These are phyloP conservation scores for Chloropsis cyanopogon DNA, from an alignment of 2,113 vertebrate species.

Conservation along the genomic window DNA sequence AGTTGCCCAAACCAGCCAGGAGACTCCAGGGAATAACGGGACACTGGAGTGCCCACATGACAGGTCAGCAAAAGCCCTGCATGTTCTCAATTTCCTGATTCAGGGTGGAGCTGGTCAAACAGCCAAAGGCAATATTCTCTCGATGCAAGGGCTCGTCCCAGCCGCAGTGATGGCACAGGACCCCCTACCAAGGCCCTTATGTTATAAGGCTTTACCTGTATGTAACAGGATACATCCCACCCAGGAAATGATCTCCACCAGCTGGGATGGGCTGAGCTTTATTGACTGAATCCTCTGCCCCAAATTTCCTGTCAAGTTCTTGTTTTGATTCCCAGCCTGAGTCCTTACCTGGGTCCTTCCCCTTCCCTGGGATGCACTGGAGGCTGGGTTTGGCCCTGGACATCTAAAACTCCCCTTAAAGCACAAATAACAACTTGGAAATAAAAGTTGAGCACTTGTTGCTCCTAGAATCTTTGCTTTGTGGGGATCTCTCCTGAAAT, in stretches of 20 bases:
- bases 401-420: not conserved
- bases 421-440: not conserved
- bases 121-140: too few species aligned
- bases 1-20: not conserved
- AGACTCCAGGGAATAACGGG: not conserved
- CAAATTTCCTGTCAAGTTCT: not conserved
- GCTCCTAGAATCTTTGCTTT: not conserved
- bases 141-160: not conserved
- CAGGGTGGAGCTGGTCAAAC: too few species aligned
- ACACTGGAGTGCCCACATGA: too few species aligned
- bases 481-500: not conserved
- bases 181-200: not conserved
- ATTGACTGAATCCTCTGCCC: not conserved
- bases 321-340: not conserved
- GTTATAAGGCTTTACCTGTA: not conserved
- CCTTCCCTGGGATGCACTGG: not conserved
- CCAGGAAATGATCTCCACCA: not conserved
- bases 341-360: not conserved
- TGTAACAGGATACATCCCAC: not conserved
- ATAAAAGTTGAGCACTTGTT: not conserved
- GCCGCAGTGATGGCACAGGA: not conserved
- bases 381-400: not conserved
- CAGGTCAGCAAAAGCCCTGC: not conserved
- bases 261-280: not conserved
- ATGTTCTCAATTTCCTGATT: not conserved